A percentile compares a stretch with the other conserved stretches of the same genome.
These are phyloP conservation scores for Lepidocyrtoides sp. DNA, from an alignment of 2,888 invertebrate species.

Conservation along the genomic window DNA sequence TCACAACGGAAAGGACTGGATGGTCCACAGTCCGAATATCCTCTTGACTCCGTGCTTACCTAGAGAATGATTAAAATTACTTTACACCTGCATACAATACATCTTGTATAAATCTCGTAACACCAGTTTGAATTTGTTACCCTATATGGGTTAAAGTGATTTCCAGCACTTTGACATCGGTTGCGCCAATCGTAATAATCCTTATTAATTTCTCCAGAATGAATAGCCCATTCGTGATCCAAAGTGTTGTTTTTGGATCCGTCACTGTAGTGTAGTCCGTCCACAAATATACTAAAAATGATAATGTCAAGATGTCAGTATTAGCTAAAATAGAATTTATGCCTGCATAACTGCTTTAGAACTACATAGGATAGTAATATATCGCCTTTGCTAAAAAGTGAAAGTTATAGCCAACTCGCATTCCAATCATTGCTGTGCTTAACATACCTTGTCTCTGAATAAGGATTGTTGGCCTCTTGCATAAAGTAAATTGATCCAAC, in stretches of 20 bases:
- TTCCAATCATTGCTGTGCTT: not conserved
- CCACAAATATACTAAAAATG: slow-evolving; percentile 90
- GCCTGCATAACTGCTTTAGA: too few relatives aligned
- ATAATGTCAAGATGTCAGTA: not conserved
- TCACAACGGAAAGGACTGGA: slow-evolving; percentile 87
- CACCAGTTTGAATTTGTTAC: slow-evolving; percentile 86
- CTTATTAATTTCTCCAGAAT: slow-evolving; percentile 92
- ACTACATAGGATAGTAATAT: too few relatives aligned
- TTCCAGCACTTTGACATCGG: slow-evolving; percentile 93
- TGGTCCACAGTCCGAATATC: slow-evolving; percentile 86
- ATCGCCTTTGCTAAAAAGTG: too few relatives aligned
- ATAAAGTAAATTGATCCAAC: slow-evolving; percentile 94
- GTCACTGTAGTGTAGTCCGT: slow-evolving; percentile 95
- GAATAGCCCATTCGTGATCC: slow-evolving; percentile 92
- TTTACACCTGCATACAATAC: too few relatives aligned
- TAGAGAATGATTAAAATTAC: slow-evolving; percentile 26
- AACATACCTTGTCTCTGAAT: slow-evolving; percentile 91
- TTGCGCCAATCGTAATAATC: slow-evolving; percentile 97
- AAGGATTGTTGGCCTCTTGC: slow-evolving; percentile 93
- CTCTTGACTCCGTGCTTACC: slow-evolving; percentile 84
- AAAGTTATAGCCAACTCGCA: too few relatives aligned
- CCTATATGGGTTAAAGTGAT: slow-evolving; percentile 92
- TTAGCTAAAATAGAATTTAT: not conserved
- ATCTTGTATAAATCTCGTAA: slow-evolving; percentile 5
- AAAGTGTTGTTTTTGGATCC: slow-evolving; percentile 88